These are phyloP conservation scores for Pleuronectes platessa DNA, from an alignment of 2,113 vertebrate genomes.

Conservation along the genomic window DNA sequence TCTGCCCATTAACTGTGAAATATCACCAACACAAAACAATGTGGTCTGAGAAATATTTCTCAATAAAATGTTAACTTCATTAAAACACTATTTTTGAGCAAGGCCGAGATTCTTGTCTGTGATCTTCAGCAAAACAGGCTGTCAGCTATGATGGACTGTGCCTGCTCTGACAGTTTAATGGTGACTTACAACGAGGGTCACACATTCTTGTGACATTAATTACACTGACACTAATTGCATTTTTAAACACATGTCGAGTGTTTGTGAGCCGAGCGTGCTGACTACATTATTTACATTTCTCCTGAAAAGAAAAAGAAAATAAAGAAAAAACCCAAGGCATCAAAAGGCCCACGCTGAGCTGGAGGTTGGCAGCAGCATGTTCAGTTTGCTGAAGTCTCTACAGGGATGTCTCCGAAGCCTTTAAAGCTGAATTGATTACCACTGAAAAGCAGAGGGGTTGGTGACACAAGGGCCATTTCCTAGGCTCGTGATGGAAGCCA, in stretches of 20 bases:
- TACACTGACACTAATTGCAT: neutral
- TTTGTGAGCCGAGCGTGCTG: neutral
- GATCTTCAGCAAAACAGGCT: neutral
- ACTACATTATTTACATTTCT: slow-evolving; percentile 21
- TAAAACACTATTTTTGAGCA: neutral
- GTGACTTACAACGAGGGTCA: neutral
- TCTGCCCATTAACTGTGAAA: slow-evolving; percentile 5
- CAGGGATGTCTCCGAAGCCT: slow-evolving; percentile 53
- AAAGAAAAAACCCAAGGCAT: neutral
- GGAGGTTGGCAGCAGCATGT: slow-evolving; percentile 34
- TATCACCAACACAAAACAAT: neutral
- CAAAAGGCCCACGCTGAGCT: slow-evolving; percentile 36
- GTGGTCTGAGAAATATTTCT: neutral
- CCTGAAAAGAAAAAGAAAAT: slow-evolving; percentile 3
- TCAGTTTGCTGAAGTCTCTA: slow-evolving; percentile 53
- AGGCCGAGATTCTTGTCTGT: neutral
- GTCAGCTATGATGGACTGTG: slow-evolving; percentile 9
- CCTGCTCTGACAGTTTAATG: neutral
- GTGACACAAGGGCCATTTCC: slow-evolving; percentile 66
- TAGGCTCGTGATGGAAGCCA: slow-evolving; percentile 50
- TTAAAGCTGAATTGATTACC: slow-evolving; percentile 78
- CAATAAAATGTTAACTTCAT: slow-evolving; percentile 19
- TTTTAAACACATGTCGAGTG: neutral
- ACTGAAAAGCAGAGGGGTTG: slow-evolving; percentile 70
- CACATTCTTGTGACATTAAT: neutral